Base-by-base conservation (phyloP, 2,888 invertebrate genomes). In the Lacanobia wlatinum region DNA sequence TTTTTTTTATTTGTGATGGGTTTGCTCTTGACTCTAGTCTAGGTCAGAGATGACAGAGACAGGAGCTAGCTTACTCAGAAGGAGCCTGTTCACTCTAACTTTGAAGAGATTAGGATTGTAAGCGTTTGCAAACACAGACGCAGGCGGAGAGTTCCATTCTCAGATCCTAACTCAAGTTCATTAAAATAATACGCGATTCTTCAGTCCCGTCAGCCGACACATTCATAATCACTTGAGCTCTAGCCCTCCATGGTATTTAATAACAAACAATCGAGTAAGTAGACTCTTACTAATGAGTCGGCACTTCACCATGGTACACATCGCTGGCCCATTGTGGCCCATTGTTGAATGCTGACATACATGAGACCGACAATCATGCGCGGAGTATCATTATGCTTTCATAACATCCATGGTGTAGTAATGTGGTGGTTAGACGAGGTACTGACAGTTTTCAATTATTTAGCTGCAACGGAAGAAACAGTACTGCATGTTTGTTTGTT, bases 331-430 rank as follows among this genome's bases (percentile, higher is more conserved):
- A 84, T 84, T 84, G 87, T 87, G 74, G 70, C 78, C 46, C 46
- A 65, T 65, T 63, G 50, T 50, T 40, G 43, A 40, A 38, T 21
- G 77, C 73, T 81, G 84, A 84, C 85, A 86, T 63, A 85, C 80
- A 81, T 84, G 76, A 70, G 78, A 77, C 81, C 78, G 66, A 75
- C 88, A 87, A 87, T 88, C 84, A 83, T 21, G 48, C 50, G 12
- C 58, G 53, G 70, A 83, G 70, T 83, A 65, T 80, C 56, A 83
- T 83, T 80, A 80, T 60, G 34, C 64, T 73, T 61, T 70, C 80
- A 50, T 73, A 78, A 80, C 59, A 21, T 70, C 80, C 80, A 83
- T 55, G 53, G 61, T 83, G 73, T 52, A n/a, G 67, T 60, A 68
- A 80, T 40, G 21, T 66, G 61, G 21, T 50, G 21, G n/a, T 59